phyloP scores from a whole-genome alignment of 2,888 invertebrate species.

The Oscheius myriophilus region DNA sequence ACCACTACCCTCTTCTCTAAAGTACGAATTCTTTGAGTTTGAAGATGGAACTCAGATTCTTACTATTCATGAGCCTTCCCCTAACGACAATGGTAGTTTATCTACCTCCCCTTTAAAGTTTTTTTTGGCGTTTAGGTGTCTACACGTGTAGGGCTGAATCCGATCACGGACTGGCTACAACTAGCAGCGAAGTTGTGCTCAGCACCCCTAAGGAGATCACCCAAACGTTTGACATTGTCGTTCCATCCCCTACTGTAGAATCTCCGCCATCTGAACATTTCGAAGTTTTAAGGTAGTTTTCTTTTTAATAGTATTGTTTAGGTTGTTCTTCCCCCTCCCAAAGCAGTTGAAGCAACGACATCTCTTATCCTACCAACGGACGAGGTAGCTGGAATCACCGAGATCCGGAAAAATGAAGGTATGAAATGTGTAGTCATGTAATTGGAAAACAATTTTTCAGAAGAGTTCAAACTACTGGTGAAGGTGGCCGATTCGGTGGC shows the following conservation, averaged over 20 bases:
- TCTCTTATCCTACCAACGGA: constrained; percentile 20
- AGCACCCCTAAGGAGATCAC: constrained; percentile 11
- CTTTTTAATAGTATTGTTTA: too few species aligned
- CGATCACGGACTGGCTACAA: constrained; percentile 55
- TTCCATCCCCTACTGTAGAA: constrained; percentile 27
- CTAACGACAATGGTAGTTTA: constrained; percentile 37
- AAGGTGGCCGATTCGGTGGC: constrained; percentile 69
- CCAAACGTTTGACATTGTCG: constrained; percentile 6
- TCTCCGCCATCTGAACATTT: constrained; percentile 1
- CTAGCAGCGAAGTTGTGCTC: constrained; percentile 47
- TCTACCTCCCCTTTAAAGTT: too few species aligned
- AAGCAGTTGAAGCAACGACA: not conserved
- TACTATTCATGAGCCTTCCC: constrained; percentile 42
- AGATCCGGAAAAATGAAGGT: constrained; percentile 52
- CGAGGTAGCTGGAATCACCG: constrained; percentile 40
- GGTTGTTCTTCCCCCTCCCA: not conserved
- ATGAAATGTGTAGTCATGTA: not conserved
- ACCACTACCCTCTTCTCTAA: constrained; percentile 39
- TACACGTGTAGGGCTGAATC: constrained; percentile 59
- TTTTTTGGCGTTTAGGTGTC: constrained; percentile 45
- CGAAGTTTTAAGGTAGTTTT: too few species aligned
- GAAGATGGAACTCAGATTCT: constrained; percentile 56
- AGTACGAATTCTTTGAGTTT: constrained; percentile 55
- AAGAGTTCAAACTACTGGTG: constrained; percentile 63
- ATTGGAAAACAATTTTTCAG: constrained; percentile 29